Conservation (phyloP, 2,797 vertebrate genomes). For the Acrossocheilus fasciatus region DNA sequence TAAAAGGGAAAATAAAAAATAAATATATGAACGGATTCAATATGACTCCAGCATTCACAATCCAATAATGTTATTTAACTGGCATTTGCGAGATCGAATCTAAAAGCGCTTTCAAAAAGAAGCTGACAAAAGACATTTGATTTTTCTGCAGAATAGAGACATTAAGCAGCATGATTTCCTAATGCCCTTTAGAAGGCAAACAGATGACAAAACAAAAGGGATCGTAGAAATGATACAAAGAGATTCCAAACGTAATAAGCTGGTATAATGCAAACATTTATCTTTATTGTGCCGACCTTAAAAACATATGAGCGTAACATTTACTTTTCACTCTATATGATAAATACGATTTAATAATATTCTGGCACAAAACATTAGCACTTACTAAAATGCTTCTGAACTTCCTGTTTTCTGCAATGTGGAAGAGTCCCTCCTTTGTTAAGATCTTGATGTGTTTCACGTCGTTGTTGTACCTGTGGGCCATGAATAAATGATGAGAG, state of each 20-base stretch:
- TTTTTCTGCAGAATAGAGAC: slow-evolving; percentile 36
- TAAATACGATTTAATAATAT: slow-evolving; percentile 15
- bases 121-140: slow-evolving; percentile 55
- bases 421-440: slow-evolving; percentile 92
- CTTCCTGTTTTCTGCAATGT: slow-evolving; percentile 98
- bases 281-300: slow-evolving; percentile 21
- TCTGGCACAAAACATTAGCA: slow-evolving; percentile 66
- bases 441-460: slow-evolving; percentile 99
- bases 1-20: slow-evolving; percentile 44
- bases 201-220: slow-evolving; percentile 50
- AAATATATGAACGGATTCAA: slow-evolving; percentile 52
- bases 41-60: slow-evolving; percentile 51
- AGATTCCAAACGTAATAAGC: slow-evolving; percentile 39
- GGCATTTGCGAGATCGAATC: slow-evolving; percentile 63
- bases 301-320: slow-evolving; percentile 27
- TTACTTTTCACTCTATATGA: slow-evolving; percentile 18
- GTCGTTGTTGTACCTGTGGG: slow-evolving; percentile 98
- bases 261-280: slow-evolving; percentile 23
- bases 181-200: slow-evolving; percentile 53
- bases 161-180: slow-evolving; percentile 43
- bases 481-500: slow-evolving; percentile 93
- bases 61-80: slow-evolving; percentile 62
- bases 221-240: slow-evolving; percentile 44
- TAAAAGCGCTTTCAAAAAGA: slow-evolving; percentile 55
- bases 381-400: slow-evolving; percentile 98